Evolutionary conservation across 2,888 invertebrate species (phyloP).

Genomic region (Thyatira batis): DNA sequence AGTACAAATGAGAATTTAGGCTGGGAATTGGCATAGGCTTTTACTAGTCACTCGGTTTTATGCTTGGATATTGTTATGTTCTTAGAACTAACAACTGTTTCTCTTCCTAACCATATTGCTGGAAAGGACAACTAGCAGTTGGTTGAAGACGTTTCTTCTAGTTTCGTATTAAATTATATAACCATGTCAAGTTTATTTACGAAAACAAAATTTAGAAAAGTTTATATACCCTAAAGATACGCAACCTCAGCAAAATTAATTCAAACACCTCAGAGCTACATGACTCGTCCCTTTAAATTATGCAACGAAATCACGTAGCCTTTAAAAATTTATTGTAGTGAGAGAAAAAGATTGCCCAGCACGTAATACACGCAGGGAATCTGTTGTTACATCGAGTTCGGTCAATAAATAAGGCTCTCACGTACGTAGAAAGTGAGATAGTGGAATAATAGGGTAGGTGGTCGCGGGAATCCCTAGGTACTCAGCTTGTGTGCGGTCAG

Average conservation of each 20-base stretch:
- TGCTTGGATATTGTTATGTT: conserved; percentile 16
- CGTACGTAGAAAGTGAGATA: conserved; percentile 52
- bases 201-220: conserved; percentile 17
- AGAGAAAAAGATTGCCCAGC: conserved; percentile 39
- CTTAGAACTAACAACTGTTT: conserved; percentile 7
- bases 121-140: neutral
- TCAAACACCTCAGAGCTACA: neutral
- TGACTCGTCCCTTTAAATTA: conserved; percentile 9
- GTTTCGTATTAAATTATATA: neutral
- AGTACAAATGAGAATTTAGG: conserved; percentile 32
- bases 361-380: conserved; percentile 45
- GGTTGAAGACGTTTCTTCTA: neutral
- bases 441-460: conserved; percentile 59
- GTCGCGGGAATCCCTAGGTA: conserved; percentile 52
- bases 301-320: conserved; percentile 29
- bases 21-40: conserved; percentile 29
- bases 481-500: conserved; percentile 51
- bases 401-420: conserved; percentile 61
- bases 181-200: no score
- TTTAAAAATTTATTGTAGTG: conserved; percentile 41
- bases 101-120: neutral
- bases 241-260: neutral
- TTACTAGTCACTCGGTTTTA: conserved; percentile 16
- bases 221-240: neutral
- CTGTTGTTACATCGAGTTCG: conserved; percentile 46